A percentile compares a stretch with the other conserved stretches of the same genome.
phyloP scores from a whole-genome alignment of 2,797 vertebrate genomes.

The Pantherophis alleghaniensis region DNA sequence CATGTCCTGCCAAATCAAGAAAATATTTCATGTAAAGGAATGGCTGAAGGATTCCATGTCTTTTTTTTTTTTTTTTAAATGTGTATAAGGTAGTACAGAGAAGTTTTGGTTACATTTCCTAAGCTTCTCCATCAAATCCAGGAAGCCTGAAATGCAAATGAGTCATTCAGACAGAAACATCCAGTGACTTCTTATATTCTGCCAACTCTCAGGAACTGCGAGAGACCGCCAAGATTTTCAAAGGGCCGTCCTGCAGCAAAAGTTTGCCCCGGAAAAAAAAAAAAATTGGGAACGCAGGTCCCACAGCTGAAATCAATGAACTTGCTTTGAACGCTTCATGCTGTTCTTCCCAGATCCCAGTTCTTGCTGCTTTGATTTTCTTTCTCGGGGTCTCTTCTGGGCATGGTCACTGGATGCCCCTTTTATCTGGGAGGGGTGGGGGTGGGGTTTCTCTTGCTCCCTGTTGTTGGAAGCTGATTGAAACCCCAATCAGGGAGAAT shows the following conservation, averaged over 20 bases:
- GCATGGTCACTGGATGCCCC: neutral
- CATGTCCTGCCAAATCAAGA: neutral
- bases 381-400: neutral
- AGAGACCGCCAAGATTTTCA: neutral
- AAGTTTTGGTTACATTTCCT: neutral
- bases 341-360: neutral
- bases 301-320: neutral
- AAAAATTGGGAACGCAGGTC: neutral
- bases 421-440: neutral
- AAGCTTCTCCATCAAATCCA: conserved; percentile 15
- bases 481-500: neutral
- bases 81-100: conserved; percentile 15
- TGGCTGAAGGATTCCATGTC: neutral
- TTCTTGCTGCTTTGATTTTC: neutral
- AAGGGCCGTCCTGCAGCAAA: neutral
- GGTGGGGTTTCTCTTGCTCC: neutral
- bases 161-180: neutral
- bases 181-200: neutral
- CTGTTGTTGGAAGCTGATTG: neutral
- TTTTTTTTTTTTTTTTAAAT: neutral
- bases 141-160: neutral
- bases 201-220: neutral
- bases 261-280: neutral
- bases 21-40: conserved; percentile 19
- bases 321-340: neutral